Percentiles rank a stretch among this genome's conserved stretches.
Evolutionary conservation across 2,888 invertebrate species (phyloP).

Genomic region (Andrena camellia): DNA sequence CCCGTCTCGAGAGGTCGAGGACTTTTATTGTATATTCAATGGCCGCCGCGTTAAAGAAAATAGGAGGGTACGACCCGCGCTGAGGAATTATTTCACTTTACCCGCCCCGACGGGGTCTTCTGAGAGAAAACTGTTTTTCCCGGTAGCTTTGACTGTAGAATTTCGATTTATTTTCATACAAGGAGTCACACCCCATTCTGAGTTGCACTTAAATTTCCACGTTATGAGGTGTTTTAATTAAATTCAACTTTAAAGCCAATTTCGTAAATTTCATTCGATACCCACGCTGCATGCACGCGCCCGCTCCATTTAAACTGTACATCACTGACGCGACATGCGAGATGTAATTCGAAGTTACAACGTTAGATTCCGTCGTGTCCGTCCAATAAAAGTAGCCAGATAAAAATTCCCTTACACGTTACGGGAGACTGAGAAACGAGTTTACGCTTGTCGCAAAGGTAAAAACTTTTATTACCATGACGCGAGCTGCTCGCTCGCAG

Average conservation of each 20-base stretch:
- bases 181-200: too few relatives aligned
- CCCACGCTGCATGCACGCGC: too few relatives aligned
- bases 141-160: not conserved
- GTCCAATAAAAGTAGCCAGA: conserved; percentile 10
- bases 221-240: too few relatives aligned
- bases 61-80: not conserved
- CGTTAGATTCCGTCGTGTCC: conserved; percentile 17
- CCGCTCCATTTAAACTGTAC: not conserved
- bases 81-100: not conserved
- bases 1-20: not conserved
- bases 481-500: conserved; percentile 15
- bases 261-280: too few relatives aligned
- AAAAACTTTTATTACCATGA: conserved; percentile 46
- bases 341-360: conserved; percentile 1
- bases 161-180: too few relatives aligned
- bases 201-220: too few relatives aligned
- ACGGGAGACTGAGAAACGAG: conserved; percentile 27
- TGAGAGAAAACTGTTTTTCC: not conserved
- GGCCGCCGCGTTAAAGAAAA: not conserved
- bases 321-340: not conserved
- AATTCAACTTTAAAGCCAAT: too few relatives aligned
- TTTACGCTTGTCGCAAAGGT: conserved; percentile 41
- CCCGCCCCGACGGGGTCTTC: not conserved
- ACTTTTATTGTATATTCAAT: not conserved
- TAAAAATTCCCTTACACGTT: conserved; percentile 35